Evolutionary conservation across 2,888 invertebrate genomes (phyloP), one percentile per base, ranked within the genome.

Genomic region (Craniophora ligustri): DNA sequence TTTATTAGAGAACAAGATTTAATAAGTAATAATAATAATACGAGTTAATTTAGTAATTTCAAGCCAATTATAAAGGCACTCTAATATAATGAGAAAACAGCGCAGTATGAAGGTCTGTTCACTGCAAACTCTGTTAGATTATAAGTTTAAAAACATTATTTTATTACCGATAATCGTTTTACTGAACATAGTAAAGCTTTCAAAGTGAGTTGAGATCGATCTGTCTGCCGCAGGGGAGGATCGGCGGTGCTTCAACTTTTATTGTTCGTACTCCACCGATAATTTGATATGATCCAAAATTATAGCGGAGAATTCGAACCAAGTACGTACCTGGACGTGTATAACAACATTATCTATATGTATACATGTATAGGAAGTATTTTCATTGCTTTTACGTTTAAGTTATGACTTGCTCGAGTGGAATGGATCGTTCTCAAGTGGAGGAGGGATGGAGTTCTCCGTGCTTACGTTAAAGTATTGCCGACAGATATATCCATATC

Each of bases 121-220:
- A 1, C 14, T 5, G 5, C 18, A 11, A 26, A 35, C 11, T 8
- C 11, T 34, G 16, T 15, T 34, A 39, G 15, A 46, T 53, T 41
- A 53, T 62, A 42, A 39, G 32, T 21, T 28, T 36, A 47, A 63
- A 42, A 64, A 56, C 10, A 34, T 47, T 35, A 64, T 65, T 64
- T 48, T 44, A 47, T 59, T 45, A 54, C 49, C 36, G 34, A 56
- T 60, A 69, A 72, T 56, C 70, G 44, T 40, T 69, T 70, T 57
- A 69, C 38, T 11, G 36, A 57, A 74, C 75, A 53, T 35, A 71
- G 53, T 51, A 67, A 71, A 51, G 54, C 74, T 70, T 67, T 74
- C 39, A 59, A 56, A 57, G 63, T 49, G 47, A 55, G 47, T 56
- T 49, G 58, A 2, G 50, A 57, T 53, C 49, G 59, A 55, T 57